phyloP scores from a whole-genome alignment of 2,113 vertebrate species.

The Nyctibius bracteatus region DNA sequence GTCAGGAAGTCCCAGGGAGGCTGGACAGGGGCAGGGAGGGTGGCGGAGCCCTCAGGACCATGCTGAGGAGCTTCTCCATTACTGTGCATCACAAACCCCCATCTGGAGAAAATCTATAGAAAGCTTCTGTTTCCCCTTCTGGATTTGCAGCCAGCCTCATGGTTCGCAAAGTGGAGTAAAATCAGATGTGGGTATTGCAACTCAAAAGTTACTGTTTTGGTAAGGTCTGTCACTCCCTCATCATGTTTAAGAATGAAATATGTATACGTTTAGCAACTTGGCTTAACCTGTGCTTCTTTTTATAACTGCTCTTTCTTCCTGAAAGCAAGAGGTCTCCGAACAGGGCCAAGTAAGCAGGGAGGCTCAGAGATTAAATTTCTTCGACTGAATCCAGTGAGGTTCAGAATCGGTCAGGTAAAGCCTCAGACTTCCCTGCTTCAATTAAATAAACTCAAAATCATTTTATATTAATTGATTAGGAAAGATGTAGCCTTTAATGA shows the following conservation, averaged over 20 bases:
- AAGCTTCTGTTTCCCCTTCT: not conserved
- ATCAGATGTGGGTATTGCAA: not conserved
- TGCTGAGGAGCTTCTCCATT: not conserved
- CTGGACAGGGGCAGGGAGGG: not conserved
- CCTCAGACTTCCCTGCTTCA: not conserved
- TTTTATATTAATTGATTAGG: not conserved
- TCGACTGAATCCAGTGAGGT: not conserved
- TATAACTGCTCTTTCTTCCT: not conserved
- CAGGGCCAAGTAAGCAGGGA: not conserved
- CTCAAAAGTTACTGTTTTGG: not conserved
- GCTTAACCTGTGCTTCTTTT: not conserved
- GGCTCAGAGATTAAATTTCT: not conserved
- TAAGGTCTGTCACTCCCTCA: not conserved
- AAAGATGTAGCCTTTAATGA: not conserved
- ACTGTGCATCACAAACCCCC: not conserved
- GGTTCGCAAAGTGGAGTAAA: not conserved
- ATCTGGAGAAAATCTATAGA: not conserved
- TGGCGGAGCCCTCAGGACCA: not conserved
- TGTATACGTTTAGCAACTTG: not conserved
- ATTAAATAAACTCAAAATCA: not conserved
- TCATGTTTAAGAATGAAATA: not conserved
- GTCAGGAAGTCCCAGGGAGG: rapidly evolving
- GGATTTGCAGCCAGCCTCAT: not conserved
- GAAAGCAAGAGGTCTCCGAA: not conserved
- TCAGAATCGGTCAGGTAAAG: not conserved